Percentiles rank a stretch among this genome's conserved stretches.
phyloP scores from a whole-genome alignment of 2,797 vertebrate genomes.

The Lutjanus argentimaculatus region DNA sequence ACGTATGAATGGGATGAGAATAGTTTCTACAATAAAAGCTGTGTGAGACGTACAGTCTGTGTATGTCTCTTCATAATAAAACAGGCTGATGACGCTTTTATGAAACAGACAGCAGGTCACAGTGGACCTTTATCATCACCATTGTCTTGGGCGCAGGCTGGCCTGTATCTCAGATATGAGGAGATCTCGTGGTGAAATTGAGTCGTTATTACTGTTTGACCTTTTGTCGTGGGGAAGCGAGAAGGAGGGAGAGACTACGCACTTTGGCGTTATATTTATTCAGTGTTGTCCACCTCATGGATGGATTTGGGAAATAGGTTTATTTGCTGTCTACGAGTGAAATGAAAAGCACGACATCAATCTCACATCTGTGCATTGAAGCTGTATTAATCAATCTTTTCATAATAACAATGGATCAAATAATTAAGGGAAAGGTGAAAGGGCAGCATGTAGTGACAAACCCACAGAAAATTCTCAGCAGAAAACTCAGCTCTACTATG shows the following conservation, averaged over 20 bases:
- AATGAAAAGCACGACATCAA: too few relatives aligned
- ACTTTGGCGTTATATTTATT: background rate
- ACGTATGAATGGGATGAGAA: background rate
- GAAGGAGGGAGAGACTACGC: background rate
- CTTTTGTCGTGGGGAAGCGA: slow-evolving; percentile 14
- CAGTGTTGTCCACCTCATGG: background rate
- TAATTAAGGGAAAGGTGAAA: too few relatives aligned
- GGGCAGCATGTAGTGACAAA: too few relatives aligned
- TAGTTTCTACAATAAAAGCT: slow-evolving; percentile 7
- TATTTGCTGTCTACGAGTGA: too few relatives aligned
- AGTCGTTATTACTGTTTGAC: slow-evolving; percentile 44
- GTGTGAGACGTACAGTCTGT: background rate
- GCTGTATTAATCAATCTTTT: too few relatives aligned
- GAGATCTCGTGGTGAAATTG: slow-evolving; percentile 3
- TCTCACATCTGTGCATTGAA: too few relatives aligned
- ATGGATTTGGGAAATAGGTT: too few relatives aligned
- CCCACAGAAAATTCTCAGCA: too few relatives aligned
- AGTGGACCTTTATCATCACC: slow-evolving; percentile 24
- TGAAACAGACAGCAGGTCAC: slow-evolving; percentile 9
- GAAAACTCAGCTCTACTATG: too few relatives aligned
- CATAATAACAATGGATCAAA: too few relatives aligned
- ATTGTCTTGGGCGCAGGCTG: background rate
- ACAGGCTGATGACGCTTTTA: slow-evolving; percentile 29
- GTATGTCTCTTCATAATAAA: background rate
- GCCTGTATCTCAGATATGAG: slow-evolving; percentile 5